Percentiles rank a stretch among this genome's conserved stretches.
Evolutionary conservation across 2,797 vertebrate genomes (phyloP).

Genomic region (Sebastes matsubarae): DNA sequence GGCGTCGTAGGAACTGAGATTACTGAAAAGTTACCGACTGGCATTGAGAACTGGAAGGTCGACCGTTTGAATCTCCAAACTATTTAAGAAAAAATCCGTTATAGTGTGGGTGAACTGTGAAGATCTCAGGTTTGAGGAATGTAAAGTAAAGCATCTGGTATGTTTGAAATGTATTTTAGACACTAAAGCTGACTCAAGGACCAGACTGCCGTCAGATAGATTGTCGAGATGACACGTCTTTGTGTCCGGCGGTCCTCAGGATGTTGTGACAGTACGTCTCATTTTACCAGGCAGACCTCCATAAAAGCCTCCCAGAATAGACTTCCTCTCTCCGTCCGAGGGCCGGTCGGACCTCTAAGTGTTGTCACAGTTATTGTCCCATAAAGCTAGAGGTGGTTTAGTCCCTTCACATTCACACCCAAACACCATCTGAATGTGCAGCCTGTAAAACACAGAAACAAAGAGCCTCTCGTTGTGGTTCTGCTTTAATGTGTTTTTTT

Average conservation of each 20-base stretch:
- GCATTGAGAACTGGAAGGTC: not conserved
- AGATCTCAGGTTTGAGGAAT: not conserved
- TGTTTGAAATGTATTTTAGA: not conserved
- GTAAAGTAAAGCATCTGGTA: not conserved
- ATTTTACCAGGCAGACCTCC: not conserved
- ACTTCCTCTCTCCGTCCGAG: not conserved
- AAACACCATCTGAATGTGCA: not conserved
- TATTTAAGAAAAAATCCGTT: not conserved
- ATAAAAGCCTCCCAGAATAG: slow-evolving; percentile 40
- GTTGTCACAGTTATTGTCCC: slow-evolving; percentile 21
- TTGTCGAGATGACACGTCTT: not conserved
- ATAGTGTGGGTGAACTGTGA: not conserved
- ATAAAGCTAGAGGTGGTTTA: slow-evolving; percentile 10
- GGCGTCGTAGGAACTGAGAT: not conserved
- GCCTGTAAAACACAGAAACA: slow-evolving; percentile 6
- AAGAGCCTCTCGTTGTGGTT: not conserved
- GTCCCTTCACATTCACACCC: slow-evolving; percentile 28
- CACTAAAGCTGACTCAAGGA: not conserved
- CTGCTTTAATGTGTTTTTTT: not conserved
- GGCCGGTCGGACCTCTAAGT: not conserved
- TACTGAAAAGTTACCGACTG: not conserved
- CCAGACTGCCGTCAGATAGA: not conserved
- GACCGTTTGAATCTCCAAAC: not conserved
- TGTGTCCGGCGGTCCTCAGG: not conserved
- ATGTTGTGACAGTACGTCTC: slow-evolving; percentile 20